Base-by-base conservation (phyloP, 2,113 vertebrate genomes). In the Oenanthe melanoleuca region DNA sequence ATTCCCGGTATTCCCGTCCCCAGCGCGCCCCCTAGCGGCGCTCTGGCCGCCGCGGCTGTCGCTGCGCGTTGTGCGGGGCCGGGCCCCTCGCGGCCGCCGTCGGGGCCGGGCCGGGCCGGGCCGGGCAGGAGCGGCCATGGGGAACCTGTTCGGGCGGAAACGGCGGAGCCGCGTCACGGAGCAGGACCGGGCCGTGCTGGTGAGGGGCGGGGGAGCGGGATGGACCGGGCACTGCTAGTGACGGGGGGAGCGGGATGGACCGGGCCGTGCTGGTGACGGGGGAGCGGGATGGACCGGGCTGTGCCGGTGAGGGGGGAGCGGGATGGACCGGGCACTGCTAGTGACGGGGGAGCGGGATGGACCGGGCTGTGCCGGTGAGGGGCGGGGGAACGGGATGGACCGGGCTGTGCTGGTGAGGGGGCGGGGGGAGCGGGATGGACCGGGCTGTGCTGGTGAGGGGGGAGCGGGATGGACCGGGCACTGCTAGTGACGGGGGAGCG, bases 101-200 rank as follows among this genome's bases (percentile, higher is more conserved):
- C 66, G 67, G 66, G 66, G 66, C 66, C 23, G 53, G 71, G 40
- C 65, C 67, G 69, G 81, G 31, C 75, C 63, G 69, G 81, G 31
- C 74, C 80, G 80, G 57, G 63, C 88, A 45, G 82, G 60, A 92
- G 82, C 64, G 97, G 98, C 97, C 96, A 99, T 99, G 99, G 99
- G 99, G 96, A 99, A 99, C 96, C 97, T 99, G 93, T 99, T 99
- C 96, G 98, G 98, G 96, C 98, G 98, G 97, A 99, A 99, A 97
- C 98, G 97, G 97, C 98, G 96, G 94, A 99, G 98, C 96, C 98
- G 99, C 86, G 98, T 99, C 87, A 99, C 99, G 42, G 99, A 99
- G 61, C 99, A 99, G 94, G 96, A 98, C 34, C 34, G n/a, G n/a
- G n/a, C 47, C 3, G 47, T 47, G 47, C 47, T 5, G 22, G 21